Evolutionary conservation across 2,888 invertebrate species (phyloP).

Genomic region (Parnassius smintheus): DNA sequence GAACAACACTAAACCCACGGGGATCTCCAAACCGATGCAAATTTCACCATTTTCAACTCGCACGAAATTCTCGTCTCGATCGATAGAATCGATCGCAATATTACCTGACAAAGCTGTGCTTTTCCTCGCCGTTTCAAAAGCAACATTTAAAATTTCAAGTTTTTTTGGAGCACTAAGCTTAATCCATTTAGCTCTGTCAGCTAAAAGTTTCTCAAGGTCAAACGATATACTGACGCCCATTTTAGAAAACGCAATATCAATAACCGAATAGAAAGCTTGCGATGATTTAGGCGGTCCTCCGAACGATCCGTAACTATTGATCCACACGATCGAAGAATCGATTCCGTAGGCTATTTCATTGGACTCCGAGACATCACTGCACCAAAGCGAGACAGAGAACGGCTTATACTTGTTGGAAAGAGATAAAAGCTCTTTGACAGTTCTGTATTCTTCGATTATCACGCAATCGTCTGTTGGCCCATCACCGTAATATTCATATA

Average conservation of each 20-base stretch:
- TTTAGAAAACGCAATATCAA: conserved; percentile 16
- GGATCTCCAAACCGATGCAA: conserved; percentile 30
- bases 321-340: conserved; percentile 43
- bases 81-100: not conserved
- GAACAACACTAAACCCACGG: not conserved
- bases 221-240: not conserved
- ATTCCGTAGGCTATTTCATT: conserved; percentile 48
- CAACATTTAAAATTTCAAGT: conserved; percentile 5
- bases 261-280: conserved; percentile 27
- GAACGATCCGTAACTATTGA: conserved; percentile 49
- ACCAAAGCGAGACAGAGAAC: conserved; percentile 52
- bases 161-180: conserved; percentile 11
- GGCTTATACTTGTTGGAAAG: conserved; percentile 36
- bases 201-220: conserved; percentile 13
- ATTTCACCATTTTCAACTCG: conserved; percentile 32
- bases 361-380: conserved; percentile 44
- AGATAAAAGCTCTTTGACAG: conserved; percentile 50
- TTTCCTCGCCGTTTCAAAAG: conserved; percentile 4
- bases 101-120: not conserved
- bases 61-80: conserved; percentile 27
- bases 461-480: conserved; percentile 29
- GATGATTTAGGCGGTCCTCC: conserved; percentile 40
- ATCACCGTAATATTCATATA: conserved; percentile 29
- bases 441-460: conserved; percentile 52
- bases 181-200: conserved; percentile 19